These are phyloP conservation scores for Varanus salvator DNA, from an alignment of 2,113 vertebrate species.

Conservation along the genomic window DNA sequence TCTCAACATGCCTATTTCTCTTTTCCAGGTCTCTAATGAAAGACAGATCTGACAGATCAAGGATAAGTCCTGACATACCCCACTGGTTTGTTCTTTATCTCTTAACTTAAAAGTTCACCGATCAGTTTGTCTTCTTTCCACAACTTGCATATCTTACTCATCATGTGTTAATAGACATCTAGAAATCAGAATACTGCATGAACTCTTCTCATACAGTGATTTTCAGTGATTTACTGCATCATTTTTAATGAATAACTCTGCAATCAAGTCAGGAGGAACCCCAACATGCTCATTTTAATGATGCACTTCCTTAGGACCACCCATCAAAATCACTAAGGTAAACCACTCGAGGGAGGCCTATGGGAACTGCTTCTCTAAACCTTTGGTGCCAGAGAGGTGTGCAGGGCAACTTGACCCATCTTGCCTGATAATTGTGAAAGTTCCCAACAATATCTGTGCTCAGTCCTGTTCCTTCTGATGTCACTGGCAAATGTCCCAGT, in stretches of 20 bases:
- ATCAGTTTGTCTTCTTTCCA: neutral
- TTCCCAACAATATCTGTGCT: conserved; percentile 1
- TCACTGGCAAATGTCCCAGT: conserved; percentile 5
- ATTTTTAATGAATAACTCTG: neutral
- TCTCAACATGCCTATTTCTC: neutral
- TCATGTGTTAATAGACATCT: neutral
- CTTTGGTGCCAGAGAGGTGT: neutral
- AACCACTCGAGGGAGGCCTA: neutral
- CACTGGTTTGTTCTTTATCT: neutral
- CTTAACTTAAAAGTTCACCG: neutral
- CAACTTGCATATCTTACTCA: neutral
- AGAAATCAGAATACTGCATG: neutral
- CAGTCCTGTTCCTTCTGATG: neutral
- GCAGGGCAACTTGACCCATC: conserved; percentile 13
- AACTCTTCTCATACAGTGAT: neutral
- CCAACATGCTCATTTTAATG: neutral
- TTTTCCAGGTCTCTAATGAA: neutral
- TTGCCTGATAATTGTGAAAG: conserved; percentile 14
- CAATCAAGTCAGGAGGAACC: neutral
- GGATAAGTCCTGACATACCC: neutral
- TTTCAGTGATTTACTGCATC: neutral
- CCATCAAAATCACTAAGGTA: neutral
- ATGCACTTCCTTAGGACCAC: conserved; percentile 10
- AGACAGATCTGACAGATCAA: neutral
- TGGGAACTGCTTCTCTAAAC: neutral